Evolutionary conservation across 2,888 invertebrate genomes (phyloP).

Genomic region (Scaptomyza polygonia): DNA sequence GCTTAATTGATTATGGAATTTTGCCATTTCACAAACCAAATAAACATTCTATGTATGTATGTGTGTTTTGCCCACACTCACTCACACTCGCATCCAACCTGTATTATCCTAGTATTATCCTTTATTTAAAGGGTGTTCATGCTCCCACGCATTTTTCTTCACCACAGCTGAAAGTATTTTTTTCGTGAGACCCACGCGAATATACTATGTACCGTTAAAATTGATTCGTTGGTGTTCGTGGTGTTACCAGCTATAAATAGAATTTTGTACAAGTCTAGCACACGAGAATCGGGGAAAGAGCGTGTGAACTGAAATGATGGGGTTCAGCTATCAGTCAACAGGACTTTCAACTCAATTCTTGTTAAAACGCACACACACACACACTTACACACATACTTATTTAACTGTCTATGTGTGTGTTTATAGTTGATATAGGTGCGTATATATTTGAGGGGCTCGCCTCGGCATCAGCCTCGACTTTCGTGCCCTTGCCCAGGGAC

Average conservation of each 20-base stretch:
- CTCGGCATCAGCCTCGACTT: constrained; percentile 8
- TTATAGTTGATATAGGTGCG: background rate
- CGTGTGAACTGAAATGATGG: background rate
- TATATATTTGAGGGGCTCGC: constrained; percentile 11
- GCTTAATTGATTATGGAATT: constrained; percentile 6
- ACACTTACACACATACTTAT: background rate
- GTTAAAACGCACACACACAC: too few relatives aligned
- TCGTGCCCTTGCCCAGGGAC: constrained; percentile 1
- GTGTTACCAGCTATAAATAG: constrained; percentile 9
- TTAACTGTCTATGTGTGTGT: background rate
- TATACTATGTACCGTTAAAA: background rate
- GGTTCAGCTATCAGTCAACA: constrained; percentile 5
- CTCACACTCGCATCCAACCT: background rate
- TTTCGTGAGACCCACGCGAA: background rate
- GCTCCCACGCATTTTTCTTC: background rate
- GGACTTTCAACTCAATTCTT: constrained; percentile 2
- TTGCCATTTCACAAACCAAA: background rate
- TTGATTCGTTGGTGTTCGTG: background rate
- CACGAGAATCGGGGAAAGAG: constrained; percentile 1
- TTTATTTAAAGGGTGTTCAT: background rate
- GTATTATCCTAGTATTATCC: constrained; percentile 1
- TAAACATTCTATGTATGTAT: background rate
- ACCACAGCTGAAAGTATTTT: background rate
- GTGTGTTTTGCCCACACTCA: background rate
- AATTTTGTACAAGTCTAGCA: background rate